phyloP scores from a whole-genome alignment of 2,113 vertebrate species.

The Odontophorus gujanensis region DNA sequence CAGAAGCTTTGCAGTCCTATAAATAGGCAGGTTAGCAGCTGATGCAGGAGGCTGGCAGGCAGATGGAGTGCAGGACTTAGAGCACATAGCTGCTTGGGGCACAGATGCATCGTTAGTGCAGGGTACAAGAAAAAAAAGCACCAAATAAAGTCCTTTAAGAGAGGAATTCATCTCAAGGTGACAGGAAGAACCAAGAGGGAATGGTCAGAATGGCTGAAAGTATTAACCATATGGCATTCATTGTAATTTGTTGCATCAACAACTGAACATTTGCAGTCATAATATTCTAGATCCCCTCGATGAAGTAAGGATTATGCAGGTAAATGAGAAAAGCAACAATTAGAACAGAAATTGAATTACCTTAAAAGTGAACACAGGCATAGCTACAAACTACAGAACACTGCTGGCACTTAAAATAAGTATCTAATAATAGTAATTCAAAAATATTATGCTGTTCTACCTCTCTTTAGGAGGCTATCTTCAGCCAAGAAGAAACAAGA shows the following conservation, averaged over 20 bases:
- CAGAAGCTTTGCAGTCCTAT: constrained; percentile 56
- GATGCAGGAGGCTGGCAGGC: constrained; percentile 26
- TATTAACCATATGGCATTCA: not conserved
- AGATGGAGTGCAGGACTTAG: constrained; percentile 37
- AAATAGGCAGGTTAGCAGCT: constrained; percentile 62
- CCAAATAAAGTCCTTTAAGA: not conserved
- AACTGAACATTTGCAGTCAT: not conserved
- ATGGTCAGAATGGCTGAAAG: not conserved
- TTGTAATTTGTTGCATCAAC: not conserved
- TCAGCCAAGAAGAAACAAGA: not conserved
- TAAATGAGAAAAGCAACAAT: not conserved
- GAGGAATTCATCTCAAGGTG: not conserved
- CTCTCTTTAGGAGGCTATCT: not conserved
- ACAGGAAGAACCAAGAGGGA: not conserved
- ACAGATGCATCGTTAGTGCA: not conserved
- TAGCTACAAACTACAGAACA: not conserved
- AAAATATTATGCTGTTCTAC: not conserved
- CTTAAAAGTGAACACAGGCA: not conserved
- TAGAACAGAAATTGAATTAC: not conserved
- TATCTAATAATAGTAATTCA: not conserved
- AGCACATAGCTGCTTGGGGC: not conserved
- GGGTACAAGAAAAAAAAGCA: not conserved
- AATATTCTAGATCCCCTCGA: not conserved
- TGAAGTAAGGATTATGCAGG: not conserved
- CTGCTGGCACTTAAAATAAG: not conserved